Conservation (phyloP, 2,888 invertebrate species). For the Drosophila bunnanda region DNA sequence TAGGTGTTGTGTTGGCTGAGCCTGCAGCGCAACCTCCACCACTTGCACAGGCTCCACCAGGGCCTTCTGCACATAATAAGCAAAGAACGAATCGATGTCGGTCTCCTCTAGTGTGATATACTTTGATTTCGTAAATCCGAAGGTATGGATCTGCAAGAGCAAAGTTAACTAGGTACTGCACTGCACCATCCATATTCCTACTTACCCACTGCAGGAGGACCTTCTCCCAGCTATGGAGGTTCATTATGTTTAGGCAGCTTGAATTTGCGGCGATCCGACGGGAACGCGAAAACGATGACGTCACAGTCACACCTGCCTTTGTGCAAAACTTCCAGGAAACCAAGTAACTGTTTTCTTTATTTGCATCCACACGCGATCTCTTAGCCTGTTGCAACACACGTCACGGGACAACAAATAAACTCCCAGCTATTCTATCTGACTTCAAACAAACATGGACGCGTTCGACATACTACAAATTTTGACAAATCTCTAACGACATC, state of each 20-base stretch:
- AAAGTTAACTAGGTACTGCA: background rate
- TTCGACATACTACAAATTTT: slow-evolving; percentile 6
- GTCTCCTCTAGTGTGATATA: slow-evolving; percentile 79
- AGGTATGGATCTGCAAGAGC: slow-evolving; percentile 70
- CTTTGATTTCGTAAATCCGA: slow-evolving; percentile 66
- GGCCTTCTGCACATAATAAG: slow-evolving; percentile 53
- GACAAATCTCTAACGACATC: slow-evolving; percentile 1
- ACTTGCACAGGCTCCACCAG: slow-evolving; percentile 7
- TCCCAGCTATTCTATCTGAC: background rate
- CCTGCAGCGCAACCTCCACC: slow-evolving; percentile 21
- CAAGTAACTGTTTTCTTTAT: slow-evolving; percentile 3
- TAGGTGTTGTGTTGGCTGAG: slow-evolving; percentile 5
- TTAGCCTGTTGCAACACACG: background rate
- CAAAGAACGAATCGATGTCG: slow-evolving; percentile 81
- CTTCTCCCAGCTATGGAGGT: slow-evolving; percentile 26
- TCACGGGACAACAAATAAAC: background rate
- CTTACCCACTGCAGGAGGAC: slow-evolving; percentile 36
- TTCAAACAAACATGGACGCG: background rate
- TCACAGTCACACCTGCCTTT: slow-evolving; percentile 6
- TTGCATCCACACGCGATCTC: background rate
- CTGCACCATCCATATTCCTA: background rate
- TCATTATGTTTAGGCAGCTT: slow-evolving; percentile 1
- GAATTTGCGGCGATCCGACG: background rate
- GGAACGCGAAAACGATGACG: slow-evolving; percentile 1
- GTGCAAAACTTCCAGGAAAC: slow-evolving; percentile 2